phyloP scores from a whole-genome alignment of 2,888 invertebrate species.

The Galerucella calmariensis region DNA sequence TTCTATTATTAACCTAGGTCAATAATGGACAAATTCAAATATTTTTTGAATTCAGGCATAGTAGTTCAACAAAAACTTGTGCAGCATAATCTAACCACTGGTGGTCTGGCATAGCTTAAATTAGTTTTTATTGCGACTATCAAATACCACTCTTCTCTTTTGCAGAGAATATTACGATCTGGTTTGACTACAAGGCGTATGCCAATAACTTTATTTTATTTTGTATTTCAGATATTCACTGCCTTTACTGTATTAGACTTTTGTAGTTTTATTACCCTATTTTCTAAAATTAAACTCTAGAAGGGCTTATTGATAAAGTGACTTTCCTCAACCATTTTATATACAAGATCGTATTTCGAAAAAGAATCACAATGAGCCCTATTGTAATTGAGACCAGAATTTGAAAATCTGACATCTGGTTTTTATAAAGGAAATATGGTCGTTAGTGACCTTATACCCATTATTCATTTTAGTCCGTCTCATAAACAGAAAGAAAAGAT shows the following conservation, averaged over 20 bases:
- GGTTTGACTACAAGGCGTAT: constrained; percentile 17
- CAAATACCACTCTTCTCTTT: constrained; percentile 34
- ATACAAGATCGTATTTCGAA: background rate
- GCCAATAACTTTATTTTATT: too few species aligned
- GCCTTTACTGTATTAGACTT: too few species aligned
- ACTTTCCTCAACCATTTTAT: background rate
- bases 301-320: constrained; percentile 4
- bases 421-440: constrained; percentile 21
- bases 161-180: constrained; percentile 27
- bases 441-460: constrained; percentile 21
- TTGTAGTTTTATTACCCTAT: background rate
- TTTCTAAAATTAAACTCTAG: background rate
- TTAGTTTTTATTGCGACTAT: constrained; percentile 33
- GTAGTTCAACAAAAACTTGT: too few species aligned
- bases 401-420: constrained; percentile 18
- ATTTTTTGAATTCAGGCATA: too few species aligned
- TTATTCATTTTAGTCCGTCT: constrained; percentile 24
- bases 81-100: constrained; percentile 27
- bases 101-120: constrained; percentile 29
- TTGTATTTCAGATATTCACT: background rate
- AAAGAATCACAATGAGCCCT: constrained; percentile 2
- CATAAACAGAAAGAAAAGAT: constrained; percentile 26
- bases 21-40: too few species aligned
- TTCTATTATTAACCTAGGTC: too few species aligned
- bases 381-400: constrained; percentile 15